Base-by-base conservation (phyloP, 2,797 vertebrate genomes). In the Brachymystax lenok region DNA sequence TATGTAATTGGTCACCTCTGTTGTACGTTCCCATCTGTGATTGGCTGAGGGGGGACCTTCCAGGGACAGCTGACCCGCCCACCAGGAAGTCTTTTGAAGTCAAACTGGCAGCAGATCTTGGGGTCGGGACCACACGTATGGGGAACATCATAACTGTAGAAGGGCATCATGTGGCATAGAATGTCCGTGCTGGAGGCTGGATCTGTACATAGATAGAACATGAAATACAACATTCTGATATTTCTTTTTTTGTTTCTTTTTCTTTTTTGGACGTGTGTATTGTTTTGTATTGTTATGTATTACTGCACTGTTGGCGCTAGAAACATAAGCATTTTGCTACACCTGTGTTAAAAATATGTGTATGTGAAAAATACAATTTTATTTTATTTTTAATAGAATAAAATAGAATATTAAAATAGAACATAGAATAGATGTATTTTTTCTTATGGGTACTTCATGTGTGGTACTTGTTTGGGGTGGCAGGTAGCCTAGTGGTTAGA, bases 121-220 rank as follows among this genome's bases (percentile, higher is more conserved):
- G 97, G 97, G 88, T 98, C 96, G 0, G 97, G 97, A 40, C 97
- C 97, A 12, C 97, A 99, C 0, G 97, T 99, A 88, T 99, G 97
- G 50, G 97, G 97, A 52, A 99, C 17, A 61, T 99, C 97, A 46
- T 99, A 99, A 89, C 97, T 98, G 93, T 98, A 99, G 93, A 99
- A 99, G 21, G 97, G 97, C 97, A 99, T 99, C 97, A 98, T 97
- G 91, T 99, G 97, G 87, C 97, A 98, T 19, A 95, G 92, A 83
- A 99, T 97, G 90, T 99, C 97, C 81, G 95, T 95, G 87, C 81
- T 92, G 79, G 94, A 89, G 88, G 93, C 94, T 83, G 92, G 78
- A 90, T 96, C 97, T 98, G 90, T 63, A 91, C 92, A 77, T 21
- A 75, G 84, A 88, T 1, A 73, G 14, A 24, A n/a, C 21, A 59